Evolutionary conservation across 2,888 invertebrate genomes (phyloP).

Genomic region (Balanococcus diminutus): DNA sequence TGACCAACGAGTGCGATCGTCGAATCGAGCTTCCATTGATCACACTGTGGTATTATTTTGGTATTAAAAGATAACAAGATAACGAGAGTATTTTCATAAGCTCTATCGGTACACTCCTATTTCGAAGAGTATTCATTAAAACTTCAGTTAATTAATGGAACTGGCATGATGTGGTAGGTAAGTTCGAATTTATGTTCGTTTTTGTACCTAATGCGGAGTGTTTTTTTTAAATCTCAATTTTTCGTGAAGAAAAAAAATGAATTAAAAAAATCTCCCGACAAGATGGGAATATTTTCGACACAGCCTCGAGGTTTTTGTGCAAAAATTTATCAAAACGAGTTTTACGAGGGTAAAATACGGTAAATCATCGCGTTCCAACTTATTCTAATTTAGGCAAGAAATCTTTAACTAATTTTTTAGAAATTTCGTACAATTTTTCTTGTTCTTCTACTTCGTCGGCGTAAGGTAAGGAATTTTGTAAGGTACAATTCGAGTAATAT

Average conservation of each 20-base stretch:
- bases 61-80: slow-evolving; percentile 22
- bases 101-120: neutral
- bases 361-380: neutral
- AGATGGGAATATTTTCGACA: neutral
- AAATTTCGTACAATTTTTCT: slow-evolving; percentile 69
- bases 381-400: slow-evolving; percentile 42
- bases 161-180: neutral
- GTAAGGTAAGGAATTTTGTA: slow-evolving; percentile 65
- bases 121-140: neutral
- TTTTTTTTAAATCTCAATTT: neutral
- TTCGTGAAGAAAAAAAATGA: neutral
- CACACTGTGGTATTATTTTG: neutral
- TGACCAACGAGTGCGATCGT: neutral
- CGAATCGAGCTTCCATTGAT: neutral
- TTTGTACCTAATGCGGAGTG: neutral
- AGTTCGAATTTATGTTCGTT: neutral
- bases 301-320: neutral
- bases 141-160: neutral
- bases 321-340: neutral
- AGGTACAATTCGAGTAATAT: slow-evolving; percentile 79
- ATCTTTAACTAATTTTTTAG: slow-evolving; percentile 52
- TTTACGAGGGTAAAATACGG: neutral
- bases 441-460: slow-evolving; percentile 69
- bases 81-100: neutral
- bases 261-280: neutral